Percentiles rank a stretch among this genome's conserved stretches.
phyloP scores from a whole-genome alignment of 2,113 vertebrate species.

The Myotis davidii region DNA sequence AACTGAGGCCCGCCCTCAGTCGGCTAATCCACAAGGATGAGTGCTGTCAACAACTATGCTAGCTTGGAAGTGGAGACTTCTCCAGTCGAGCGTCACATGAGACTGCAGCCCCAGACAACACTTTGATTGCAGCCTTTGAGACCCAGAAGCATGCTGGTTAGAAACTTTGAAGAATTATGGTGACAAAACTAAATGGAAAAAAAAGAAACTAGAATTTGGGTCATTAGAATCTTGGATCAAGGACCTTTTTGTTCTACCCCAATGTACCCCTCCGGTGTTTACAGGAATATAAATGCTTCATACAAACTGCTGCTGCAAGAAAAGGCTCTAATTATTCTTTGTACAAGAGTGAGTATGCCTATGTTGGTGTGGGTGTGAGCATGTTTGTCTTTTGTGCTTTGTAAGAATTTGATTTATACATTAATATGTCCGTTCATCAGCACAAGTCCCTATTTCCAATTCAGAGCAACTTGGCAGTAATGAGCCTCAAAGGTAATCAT shows the following conservation, averaged over 20 bases:
- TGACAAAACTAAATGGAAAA: neutral
- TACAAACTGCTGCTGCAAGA: neutral
- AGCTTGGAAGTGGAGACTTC: neutral
- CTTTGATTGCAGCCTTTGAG: neutral
- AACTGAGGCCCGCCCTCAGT: neutral
- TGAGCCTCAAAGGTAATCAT: slow-evolving; percentile 49
- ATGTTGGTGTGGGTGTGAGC: neutral
- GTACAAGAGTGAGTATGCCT: neutral
- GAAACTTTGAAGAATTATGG: neutral
- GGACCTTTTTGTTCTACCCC: neutral
- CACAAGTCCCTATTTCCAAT: neutral
- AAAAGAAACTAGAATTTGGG: neutral
- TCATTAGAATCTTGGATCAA: neutral
- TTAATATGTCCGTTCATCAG: neutral
- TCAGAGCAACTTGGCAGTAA: slow-evolving; percentile 45
- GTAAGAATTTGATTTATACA: neutral
- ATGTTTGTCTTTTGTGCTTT: neutral
- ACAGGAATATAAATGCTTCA: neutral
- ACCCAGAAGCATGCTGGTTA: neutral
- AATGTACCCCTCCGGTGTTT: neutral
- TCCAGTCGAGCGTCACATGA: neutral
- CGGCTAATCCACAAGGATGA: neutral
- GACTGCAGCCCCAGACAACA: no score
- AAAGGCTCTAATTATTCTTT: neutral
- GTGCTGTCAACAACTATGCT: neutral